These are phyloP conservation scores for Aspiorhynchus laticeps DNA, from an alignment of 2,113 vertebrate genomes.

Conservation along the genomic window DNA sequence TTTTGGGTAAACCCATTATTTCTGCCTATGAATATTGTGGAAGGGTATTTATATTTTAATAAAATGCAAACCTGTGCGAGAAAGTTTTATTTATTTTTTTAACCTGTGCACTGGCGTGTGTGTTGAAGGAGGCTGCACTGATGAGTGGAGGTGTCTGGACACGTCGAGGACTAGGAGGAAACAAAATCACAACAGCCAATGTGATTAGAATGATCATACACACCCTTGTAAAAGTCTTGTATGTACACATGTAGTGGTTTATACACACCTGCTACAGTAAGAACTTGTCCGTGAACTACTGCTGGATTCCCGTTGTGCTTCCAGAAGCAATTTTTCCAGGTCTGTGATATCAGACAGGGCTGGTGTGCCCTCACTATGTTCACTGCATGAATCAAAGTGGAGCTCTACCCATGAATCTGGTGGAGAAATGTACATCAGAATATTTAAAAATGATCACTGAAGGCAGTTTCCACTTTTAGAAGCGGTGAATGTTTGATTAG, in stretches of 20 bases:
- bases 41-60: neutral
- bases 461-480: neutral
- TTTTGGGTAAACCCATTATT: neutral
- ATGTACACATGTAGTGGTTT: neutral
- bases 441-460: neutral
- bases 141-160: slow-evolving; percentile 88
- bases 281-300: slow-evolving; percentile 91
- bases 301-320: slow-evolving; percentile 92
- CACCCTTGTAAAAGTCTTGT: neutral
- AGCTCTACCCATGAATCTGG: slow-evolving; percentile 94
- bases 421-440: neutral
- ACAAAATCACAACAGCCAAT: slow-evolving; percentile 8
- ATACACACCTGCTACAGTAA: slow-evolving; percentile 87
- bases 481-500: neutral
- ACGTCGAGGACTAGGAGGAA: slow-evolving; percentile 80
- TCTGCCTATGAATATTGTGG: neutral
- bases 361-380: slow-evolving; percentile 70
- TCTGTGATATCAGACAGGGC: slow-evolving; percentile 78
- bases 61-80: neutral
- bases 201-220: neutral
- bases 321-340: slow-evolving; percentile 91
- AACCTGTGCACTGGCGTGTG: slow-evolving; percentile 87
- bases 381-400: slow-evolving; percentile 81
- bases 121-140: slow-evolving; percentile 77
- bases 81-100: neutral